Evolutionary conservation across 2,888 invertebrate species (phyloP).

Genomic region (Platerodrilus igneus): DNA sequence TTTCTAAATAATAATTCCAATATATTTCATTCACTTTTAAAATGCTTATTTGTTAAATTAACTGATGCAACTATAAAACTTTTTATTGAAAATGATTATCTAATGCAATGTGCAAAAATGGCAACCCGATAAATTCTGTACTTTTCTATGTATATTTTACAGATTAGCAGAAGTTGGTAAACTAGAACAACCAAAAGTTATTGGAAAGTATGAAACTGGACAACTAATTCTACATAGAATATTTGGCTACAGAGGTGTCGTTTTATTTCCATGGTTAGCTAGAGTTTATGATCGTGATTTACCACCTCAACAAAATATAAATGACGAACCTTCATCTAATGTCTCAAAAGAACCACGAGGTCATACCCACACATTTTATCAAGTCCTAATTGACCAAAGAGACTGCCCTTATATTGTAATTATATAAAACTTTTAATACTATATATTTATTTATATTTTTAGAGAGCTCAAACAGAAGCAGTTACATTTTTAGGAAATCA

Average conservation of each 20-base stretch:
- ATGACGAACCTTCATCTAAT: conserved; percentile 41
- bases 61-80: no score
- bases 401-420: conserved; percentile 96
- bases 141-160: no score
- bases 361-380: conserved; percentile 91
- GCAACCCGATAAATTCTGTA: conserved; percentile 25
- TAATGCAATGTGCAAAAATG: conserved; percentile 1
- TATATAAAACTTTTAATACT: conserved; percentile 29
- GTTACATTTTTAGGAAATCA: conserved; percentile 96
- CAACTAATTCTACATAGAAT: conserved; percentile 94
- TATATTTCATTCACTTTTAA: conserved; percentile 6
- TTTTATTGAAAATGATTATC: not conserved
- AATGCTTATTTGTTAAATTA: conserved; percentile 1
- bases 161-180: conserved; percentile 94
- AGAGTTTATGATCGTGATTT: conserved; percentile 91
- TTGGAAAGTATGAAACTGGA: conserved; percentile 92
- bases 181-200: conserved; percentile 77
- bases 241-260: conserved; percentile 95
- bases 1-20: no score
- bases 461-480: conserved; percentile 97
- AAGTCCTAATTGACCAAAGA: conserved; percentile 93
- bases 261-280: conserved; percentile 95
- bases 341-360: conserved; percentile 86
- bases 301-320: conserved; percentile 48
- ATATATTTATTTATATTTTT: conserved; percentile 28